These are phyloP conservation scores for Oncopodura yosiiana DNA, from an alignment of 1,140 invertebrate species.

Conservation along the genomic window DNA sequence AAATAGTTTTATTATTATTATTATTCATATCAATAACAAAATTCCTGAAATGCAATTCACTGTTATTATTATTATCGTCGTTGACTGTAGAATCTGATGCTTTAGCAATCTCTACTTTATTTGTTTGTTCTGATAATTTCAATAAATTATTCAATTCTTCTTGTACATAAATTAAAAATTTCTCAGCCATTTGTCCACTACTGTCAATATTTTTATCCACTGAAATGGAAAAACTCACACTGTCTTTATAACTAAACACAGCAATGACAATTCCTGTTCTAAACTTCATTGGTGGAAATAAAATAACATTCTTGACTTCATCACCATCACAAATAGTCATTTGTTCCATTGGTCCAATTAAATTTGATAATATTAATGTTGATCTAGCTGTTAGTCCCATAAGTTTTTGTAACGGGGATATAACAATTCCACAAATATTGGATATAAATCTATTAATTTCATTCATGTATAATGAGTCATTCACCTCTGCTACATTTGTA, in stretches of 20 bases:
- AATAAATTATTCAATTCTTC: no score
- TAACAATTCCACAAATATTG: constrained; percentile 9
- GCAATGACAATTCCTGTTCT: constrained; percentile 21
- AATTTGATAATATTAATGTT: constrained; percentile 20
- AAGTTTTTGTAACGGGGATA: constrained; percentile 19
- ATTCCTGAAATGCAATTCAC: background rate
- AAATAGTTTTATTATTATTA: no score
- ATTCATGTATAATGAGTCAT: background rate
- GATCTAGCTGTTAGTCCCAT: constrained; percentile 11
- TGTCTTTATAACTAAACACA: constrained; percentile 21
- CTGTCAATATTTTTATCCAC: constrained; percentile 10
- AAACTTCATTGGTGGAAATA: constrained; percentile 26
- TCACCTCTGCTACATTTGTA: background rate
- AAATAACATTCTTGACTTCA: constrained; percentile 19
- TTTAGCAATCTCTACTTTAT: no score
- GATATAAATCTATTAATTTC: background rate
- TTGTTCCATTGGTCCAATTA: constrained; percentile 16
- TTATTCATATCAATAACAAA: no score
- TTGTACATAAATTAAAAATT: no score
- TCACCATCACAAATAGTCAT: constrained; percentile 23
- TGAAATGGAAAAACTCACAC: constrained; percentile 14
- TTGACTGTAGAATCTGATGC: background rate
- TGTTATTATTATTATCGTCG: background rate
- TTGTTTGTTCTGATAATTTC: no score
- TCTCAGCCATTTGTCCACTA: constrained; percentile 4